Percentiles rank a stretch among this genome's conserved stretches.
These are phyloP conservation scores for Osmoderma eremita DNA, from an alignment of 2,888 invertebrate genomes.

Conservation along the genomic window DNA sequence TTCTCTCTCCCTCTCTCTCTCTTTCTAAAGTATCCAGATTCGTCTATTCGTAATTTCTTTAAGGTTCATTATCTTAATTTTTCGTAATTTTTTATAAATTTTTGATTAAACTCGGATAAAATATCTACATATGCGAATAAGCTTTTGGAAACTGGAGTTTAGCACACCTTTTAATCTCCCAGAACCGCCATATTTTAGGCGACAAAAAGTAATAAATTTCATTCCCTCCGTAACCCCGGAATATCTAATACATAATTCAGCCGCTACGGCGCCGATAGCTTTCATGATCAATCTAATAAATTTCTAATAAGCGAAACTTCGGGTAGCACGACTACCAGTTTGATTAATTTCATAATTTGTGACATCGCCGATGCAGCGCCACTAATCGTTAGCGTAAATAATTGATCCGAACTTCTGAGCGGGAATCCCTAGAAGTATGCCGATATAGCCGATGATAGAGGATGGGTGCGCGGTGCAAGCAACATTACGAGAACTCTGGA, in stretches of 20 bases:
- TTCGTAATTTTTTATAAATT: no score
- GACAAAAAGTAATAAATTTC: no score
- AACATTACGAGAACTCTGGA: neutral
- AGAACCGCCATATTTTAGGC: no score
- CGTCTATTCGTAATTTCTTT: no score
- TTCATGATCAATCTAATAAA: conserved; percentile 21
- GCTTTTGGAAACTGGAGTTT: no score
- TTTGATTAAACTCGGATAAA: no score
- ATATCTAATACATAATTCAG: neutral
- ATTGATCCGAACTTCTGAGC: conserved; percentile 28
- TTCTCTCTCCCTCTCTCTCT: no score
- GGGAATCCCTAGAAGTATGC: neutral
- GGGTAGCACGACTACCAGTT: conserved; percentile 12
- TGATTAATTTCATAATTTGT: conserved; percentile 35
- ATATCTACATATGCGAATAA: no score
- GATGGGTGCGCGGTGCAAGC: neutral
- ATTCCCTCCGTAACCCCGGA: no score
- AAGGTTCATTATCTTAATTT: no score
- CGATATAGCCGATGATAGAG: neutral
- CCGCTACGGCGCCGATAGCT: neutral
- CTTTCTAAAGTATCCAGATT: no score
- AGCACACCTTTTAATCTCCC: no score
- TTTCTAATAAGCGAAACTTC: conserved; percentile 26
- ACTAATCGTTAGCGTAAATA: conserved; percentile 30
- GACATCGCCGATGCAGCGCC: conserved; percentile 20